Base-by-base conservation (phyloP, 1,140 invertebrate genomes). In the Aphelinus certus region DNA sequence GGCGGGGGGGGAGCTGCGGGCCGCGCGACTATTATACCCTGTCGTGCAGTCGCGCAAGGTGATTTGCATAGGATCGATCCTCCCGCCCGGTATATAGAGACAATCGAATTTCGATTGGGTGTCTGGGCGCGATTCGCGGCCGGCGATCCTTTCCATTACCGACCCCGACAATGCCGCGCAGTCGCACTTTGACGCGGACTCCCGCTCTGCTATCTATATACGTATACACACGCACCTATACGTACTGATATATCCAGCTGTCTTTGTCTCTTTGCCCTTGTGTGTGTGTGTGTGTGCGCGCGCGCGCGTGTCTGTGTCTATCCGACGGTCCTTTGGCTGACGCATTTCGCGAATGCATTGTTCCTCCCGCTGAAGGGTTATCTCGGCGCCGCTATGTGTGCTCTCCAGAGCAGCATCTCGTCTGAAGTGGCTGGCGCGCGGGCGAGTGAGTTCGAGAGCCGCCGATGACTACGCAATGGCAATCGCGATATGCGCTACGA, bases 101-200 rank as follows among this genome's bases (percentile, higher is more conserved):
- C 85, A 84, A 86, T 86, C 84, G 82, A 86, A 85, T 86, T 86
- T 86, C 85, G 85, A 86, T 86, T 85, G 86, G 47, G 53, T 9
- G 67, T 26, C 26, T 26, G 26, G 26, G 26, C 26, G 26, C 26
- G 26, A 26, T 26, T 26, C 26, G 26, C 26, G 26, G 26, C 26
- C 26, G 26, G 79, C 85, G 84, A 86, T 84, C 83, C 84, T 85
- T 86, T 84, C 85, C 82, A 85, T 86, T 85, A 86, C 84, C 81
- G 78, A 80, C 81, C 79, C 82, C 80, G 85, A 84, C 85, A 86
- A 86, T 80, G 78, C 74, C 26, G 26, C 26, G 26, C 26, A 26
- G 77, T 81, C 78, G 77, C 81, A 81, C 84, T 83, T 79, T 80
- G 81, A 81, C 81, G 84, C 68, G 78, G 76, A 77, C 73, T 71